phyloP scores from a whole-genome alignment of 1,140 invertebrate species.

The Rhyacophila brunnea region DNA sequence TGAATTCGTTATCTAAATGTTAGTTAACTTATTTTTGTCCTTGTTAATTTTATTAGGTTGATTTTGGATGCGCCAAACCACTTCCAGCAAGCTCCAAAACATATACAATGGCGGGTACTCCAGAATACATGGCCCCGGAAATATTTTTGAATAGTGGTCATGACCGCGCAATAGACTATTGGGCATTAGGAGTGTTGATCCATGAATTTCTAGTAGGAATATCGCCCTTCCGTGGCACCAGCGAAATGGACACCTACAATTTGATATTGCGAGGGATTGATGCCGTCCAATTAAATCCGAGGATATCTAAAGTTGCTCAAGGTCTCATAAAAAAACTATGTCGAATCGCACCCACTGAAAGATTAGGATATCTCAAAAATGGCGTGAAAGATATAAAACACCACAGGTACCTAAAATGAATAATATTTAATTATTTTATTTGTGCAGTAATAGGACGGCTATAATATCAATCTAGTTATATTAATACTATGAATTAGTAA shows the following conservation, averaged over 20 bases:
- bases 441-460: too few relatives aligned
- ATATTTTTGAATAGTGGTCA: constrained; percentile 92
- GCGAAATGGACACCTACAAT: constrained; percentile 97
- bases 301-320: constrained; percentile 75
- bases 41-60: constrained; percentile 80
- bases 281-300: constrained; percentile 76
- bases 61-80: constrained; percentile 97
- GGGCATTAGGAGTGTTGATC: constrained; percentile 91
- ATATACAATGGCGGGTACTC: constrained; percentile 97
- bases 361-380: constrained; percentile 88
- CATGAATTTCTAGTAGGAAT: constrained; percentile 91
- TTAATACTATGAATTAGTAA: too few relatives aligned
- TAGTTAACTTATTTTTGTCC: too few relatives aligned
- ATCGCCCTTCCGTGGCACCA: constrained; percentile 87
- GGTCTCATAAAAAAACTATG: constrained; percentile 87
- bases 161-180: constrained; percentile 90
- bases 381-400: constrained; percentile 91
- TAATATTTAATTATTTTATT: too few relatives aligned
- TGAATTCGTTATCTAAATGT: too few relatives aligned
- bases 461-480: not conserved
- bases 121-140: constrained; percentile 90
- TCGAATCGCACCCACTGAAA: constrained; percentile 83
- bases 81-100: constrained; percentile 78
- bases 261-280: constrained; percentile 93
- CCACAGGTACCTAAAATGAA: constrained; percentile 84